A percentile compares a stretch with the other conserved stretches of the same genome.
Evolutionary conservation across 2,888 invertebrate species (phyloP).

Genomic region (Mesochorus sp.): DNA sequence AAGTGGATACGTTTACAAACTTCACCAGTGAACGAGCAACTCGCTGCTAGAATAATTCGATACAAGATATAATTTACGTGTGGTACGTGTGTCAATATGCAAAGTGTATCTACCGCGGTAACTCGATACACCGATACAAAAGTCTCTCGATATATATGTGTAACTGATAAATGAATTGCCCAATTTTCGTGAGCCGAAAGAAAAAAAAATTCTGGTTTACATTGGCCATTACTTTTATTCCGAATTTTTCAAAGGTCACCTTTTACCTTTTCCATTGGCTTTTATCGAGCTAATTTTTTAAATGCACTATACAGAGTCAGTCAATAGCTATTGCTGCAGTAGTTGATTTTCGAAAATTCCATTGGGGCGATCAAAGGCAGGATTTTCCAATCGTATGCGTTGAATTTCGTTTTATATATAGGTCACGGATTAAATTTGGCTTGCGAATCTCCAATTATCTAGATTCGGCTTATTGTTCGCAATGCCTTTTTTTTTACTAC

Average conservation of each 20-base stretch:
- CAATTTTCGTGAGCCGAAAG: neutral
- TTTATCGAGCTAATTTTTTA: neutral
- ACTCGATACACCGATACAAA: constrained; percentile 1
- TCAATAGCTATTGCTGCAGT: neutral
- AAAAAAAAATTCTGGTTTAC: neutral
- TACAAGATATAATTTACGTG: constrained; percentile 1
- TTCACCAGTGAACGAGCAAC: too few relatives aligned
- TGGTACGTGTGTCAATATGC: constrained; percentile 21
- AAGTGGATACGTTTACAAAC: too few relatives aligned
- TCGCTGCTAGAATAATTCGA: too few relatives aligned
- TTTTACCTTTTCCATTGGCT: neutral
- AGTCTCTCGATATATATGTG: neutral
- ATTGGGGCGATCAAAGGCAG: neutral
- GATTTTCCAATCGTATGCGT: neutral
- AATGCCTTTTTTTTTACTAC: too few relatives aligned
- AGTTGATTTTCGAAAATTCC: neutral
- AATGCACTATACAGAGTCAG: neutral
- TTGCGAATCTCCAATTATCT: neutral
- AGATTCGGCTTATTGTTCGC: neutral
- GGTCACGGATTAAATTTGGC: neutral
- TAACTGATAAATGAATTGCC: neutral
- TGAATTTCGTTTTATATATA: neutral
- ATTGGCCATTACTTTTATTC: neutral
- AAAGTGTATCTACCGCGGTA: neutral
- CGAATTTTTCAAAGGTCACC: neutral